phyloP scores from a whole-genome alignment of 1,140 invertebrate genomes.

The Bombus vancouverensis region DNA sequence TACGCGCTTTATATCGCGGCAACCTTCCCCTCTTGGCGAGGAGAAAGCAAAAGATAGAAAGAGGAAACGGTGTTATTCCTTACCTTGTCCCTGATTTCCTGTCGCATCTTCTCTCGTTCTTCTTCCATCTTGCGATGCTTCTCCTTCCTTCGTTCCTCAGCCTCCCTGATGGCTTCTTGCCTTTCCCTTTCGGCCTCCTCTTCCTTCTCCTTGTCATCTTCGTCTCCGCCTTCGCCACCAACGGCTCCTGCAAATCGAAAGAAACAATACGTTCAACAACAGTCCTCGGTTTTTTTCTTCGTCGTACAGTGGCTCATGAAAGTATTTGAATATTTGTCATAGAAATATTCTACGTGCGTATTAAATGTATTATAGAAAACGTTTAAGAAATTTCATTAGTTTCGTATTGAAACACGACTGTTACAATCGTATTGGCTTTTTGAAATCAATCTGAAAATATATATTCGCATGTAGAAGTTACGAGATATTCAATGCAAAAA shows the following conservation, averaged over 20 bases:
- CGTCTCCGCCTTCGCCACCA: slow-evolving; percentile 94
- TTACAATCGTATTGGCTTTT: too few relatives aligned
- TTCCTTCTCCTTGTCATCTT: slow-evolving; percentile 96
- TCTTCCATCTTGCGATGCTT: slow-evolving; percentile 99
- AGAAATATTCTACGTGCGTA: too few relatives aligned
- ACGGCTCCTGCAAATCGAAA: slow-evolving; percentile 88
- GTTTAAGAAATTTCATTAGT: too few relatives aligned
- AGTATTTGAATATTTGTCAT: too few relatives aligned
- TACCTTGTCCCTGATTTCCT: slow-evolving; percentile 99
- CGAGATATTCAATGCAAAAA: too few relatives aligned
- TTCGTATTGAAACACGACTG: too few relatives aligned
- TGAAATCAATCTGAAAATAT: too few relatives aligned
- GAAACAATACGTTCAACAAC: too few relatives aligned
- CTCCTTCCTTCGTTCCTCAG: slow-evolving; percentile 96
- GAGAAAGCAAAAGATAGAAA: neutral
- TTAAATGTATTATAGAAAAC: too few relatives aligned
- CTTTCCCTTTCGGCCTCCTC: slow-evolving; percentile 97
- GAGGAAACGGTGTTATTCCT: slow-evolving; percentile 56
- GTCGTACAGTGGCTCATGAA: too few relatives aligned
- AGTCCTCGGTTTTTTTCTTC: too few relatives aligned
- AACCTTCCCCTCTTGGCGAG: neutral
- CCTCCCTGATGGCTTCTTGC: slow-evolving; percentile 95
- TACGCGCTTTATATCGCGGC: neutral
- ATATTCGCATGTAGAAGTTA: too few relatives aligned
- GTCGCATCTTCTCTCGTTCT: slow-evolving; percentile 98